phyloP scores from a whole-genome alignment of 2,113 vertebrate species.

The Rhinogobius similis region DNA sequence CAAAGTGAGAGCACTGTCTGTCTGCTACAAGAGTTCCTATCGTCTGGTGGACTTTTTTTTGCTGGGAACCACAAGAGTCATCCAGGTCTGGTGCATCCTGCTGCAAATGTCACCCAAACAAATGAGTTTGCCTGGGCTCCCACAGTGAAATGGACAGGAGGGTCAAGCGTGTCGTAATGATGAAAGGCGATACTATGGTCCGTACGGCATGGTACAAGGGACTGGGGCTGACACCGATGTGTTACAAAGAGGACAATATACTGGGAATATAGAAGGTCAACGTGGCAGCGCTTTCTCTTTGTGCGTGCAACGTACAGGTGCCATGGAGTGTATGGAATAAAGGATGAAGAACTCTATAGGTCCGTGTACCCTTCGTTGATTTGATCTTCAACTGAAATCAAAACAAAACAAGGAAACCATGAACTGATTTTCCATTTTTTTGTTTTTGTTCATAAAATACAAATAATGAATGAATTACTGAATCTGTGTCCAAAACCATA shows the following conservation, averaged over 20 bases:
- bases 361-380: too few species aligned
- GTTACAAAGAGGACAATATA: conserved; percentile 37
- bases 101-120: conserved; percentile 62
- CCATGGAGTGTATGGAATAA: background rate
- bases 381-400: too few species aligned
- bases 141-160: conserved; percentile 26
- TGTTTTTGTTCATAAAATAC: too few species aligned
- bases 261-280: conserved; percentile 25
- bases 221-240: conserved; percentile 16
- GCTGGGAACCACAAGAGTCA: conserved; percentile 17
- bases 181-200: conserved; percentile 22
- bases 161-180: conserved; percentile 49
- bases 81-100: conserved; percentile 47
- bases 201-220: conserved; percentile 1
- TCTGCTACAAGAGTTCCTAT: background rate
- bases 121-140: conserved; percentile 43
- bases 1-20: background rate
- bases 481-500: too few species aligned
- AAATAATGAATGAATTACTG: too few species aligned
- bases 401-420: too few species aligned
- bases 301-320: background rate
- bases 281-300: background rate
- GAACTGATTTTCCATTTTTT: too few species aligned
- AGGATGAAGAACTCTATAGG: too few species aligned
- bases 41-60: conserved; percentile 22